Evolutionary conservation across 2,113 vertebrate species (phyloP), one percentile per base, ranked within the genome.

Genomic region (Phyllostomus hastatus): DNA sequence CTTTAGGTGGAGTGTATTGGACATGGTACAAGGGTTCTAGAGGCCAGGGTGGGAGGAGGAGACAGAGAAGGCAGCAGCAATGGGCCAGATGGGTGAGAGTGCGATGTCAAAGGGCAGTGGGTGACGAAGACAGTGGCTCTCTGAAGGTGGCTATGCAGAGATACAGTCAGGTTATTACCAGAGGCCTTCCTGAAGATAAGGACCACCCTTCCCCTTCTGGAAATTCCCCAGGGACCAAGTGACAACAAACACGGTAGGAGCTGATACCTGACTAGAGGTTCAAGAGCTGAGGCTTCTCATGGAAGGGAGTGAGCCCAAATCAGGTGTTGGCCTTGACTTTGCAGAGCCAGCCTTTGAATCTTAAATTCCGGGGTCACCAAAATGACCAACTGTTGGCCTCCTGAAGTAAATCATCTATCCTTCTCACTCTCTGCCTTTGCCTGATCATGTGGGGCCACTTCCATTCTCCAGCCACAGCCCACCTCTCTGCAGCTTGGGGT

Each of bases 101-200:
- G 1, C 4, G 5, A 10, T n/a, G 10, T 2, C 9, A 2, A 5
- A 6, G 0, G 16, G 0, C 4, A 4, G 2, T 14, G 15, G 4
- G 46, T 46, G 1, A 85, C 26, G 54, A 61, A 83, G 26, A 46
- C 6, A 22, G 26, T 4, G 16, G 0, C 31, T 66, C 35, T 57
- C 50, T 61, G 10, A 84, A 76, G 59, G 87, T 7, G 41, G 10
- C 8, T 8, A 0, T 26, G 1, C 2, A 28, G 33, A 14, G n/a
- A 20, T 15, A 22, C n/a, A 90, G 19, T 20, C 10, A 28, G 26
- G 26, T 8, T 1, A 15, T 57, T 28, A 20, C 75, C 4, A 22
- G 41, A 66, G 52, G n/a, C 7, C 22, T 75, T 80, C 38, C 67
- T 75, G 38, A 83, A 43, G n/a, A 12, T 10, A 5, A n/a, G 12